Evolutionary conservation across 2,113 vertebrate species (phyloP), one percentile per base, ranked within the genome.

Genomic region (Panthera uncia): DNA sequence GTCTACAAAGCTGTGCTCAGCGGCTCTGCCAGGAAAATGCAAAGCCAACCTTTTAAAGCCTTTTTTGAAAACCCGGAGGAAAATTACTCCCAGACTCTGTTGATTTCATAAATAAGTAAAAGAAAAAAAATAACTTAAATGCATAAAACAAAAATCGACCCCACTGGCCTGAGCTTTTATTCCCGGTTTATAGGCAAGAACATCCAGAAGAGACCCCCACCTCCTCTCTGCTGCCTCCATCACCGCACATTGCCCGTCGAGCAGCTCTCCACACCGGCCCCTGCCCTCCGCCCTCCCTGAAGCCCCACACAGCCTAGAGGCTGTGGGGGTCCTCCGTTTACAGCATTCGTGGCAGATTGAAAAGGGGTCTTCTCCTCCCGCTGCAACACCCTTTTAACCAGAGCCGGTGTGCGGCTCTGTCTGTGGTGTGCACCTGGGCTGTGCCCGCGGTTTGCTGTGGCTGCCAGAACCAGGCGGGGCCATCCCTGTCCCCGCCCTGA

Each of bases 41-140:
- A 82, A 95, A 0, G 18, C 92, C 48, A 71, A 27, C 4, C 48
- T 96, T 95, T 94, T 14, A 69, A 69, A 78, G 27, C 45, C 10
- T 45, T 93, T 85, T 97, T 97, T 96, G 96, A 87, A 97, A 95
- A 92, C 96, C 94, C 74, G 55, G 92, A 97, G 91, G 90, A 71
- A 41, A 88, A 88, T 95, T 83, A 15, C 45, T 23, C 38, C 16
- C 27, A 31, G 73, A 29, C 78, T 97, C 92, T 45, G 63, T 19
- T 97, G 55, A 95, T 94, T 96, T 95, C 76, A 0, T 0, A 94
- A 81, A 92, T 82, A 95, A 94, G 4, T 38, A 82, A 95, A 96
- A 94, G 85, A 63, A 97, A 83, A 74, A 74, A 80, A 45, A n/a
- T 4, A 91, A 84, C 52, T 73, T 45, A 84, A 57, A 61, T 23